A percentile compares a stretch with the other conserved stretches of the same genome.
Conservation (phyloP, 2,113 vertebrate species). For the Orthonyx spaldingii region DNA sequence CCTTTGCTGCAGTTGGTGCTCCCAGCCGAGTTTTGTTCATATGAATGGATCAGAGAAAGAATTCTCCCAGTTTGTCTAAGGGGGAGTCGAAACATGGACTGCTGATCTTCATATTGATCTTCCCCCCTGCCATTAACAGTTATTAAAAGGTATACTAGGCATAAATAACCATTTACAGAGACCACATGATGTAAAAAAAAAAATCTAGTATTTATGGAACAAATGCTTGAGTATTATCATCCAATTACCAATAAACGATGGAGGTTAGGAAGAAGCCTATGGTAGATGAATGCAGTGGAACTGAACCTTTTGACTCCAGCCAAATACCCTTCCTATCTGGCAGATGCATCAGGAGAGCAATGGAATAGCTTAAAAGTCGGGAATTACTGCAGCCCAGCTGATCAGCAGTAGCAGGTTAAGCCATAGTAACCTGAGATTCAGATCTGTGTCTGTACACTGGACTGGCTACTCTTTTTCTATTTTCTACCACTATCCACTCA, state of each 20-base stretch:
- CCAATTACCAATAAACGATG: fast-evolving
- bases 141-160: not conserved
- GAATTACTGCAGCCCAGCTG: not conserved
- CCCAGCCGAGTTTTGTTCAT: not conserved
- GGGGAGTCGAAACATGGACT: not conserved
- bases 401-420: not conserved
- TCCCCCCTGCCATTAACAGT: not conserved
- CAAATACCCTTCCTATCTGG: not conserved
- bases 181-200: not conserved
- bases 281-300: not conserved
- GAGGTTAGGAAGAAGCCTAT: not conserved
- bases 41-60: not conserved
- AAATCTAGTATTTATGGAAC: not conserved
- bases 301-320: not conserved
- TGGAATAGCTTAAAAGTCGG: not conserved
- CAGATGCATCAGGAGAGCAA: not conserved
- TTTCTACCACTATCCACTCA: not conserved
- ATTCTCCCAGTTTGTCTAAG: not conserved
- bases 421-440: not conserved
- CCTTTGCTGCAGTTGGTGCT: not conserved
- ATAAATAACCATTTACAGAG: not conserved
- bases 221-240: not conserved
- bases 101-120: not conserved
- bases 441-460: not conserved
- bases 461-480: not conserved